phyloP scores from a whole-genome alignment of 2,888 invertebrate genomes.

The Pristionchus maxplancki region DNA sequence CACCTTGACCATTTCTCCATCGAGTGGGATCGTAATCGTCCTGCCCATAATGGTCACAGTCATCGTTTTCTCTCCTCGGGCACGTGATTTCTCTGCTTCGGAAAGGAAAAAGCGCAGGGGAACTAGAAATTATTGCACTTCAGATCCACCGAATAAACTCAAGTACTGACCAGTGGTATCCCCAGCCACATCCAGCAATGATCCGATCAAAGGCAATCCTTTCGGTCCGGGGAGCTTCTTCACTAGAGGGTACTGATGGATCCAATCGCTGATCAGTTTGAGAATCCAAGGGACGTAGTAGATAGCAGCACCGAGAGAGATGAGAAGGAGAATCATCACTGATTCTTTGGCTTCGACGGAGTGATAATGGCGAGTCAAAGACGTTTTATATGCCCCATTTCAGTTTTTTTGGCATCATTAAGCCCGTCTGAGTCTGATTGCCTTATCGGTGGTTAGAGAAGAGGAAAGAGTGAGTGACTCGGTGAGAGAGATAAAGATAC shows the following conservation, averaged over 20 bases:
- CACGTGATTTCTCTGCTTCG: constrained; percentile 7
- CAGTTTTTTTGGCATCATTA: too few species aligned
- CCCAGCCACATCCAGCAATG: not conserved
- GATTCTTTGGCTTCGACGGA: not conserved
- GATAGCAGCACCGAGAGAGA: not conserved
- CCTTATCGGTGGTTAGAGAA: too few species aligned
- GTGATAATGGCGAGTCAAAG: too few species aligned
- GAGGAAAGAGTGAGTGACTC: too few species aligned
- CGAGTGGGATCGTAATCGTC: not conserved
- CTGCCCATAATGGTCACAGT: constrained; percentile 22
- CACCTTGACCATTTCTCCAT: constrained; percentile 43
- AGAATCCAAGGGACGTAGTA: not conserved
- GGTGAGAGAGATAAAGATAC: too few species aligned
- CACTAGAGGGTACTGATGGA: not conserved
- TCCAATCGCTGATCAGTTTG: not conserved
- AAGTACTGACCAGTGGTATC: constrained; percentile 1
- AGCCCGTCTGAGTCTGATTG: too few species aligned
- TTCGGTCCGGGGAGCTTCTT: constrained; percentile 15
- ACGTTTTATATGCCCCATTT: too few species aligned
- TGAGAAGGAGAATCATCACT: not conserved
- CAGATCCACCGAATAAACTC: too few species aligned
- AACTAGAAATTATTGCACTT: not conserved
- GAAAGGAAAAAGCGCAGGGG: not conserved
- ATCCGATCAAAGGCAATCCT: constrained; percentile 11
- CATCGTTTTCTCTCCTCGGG: not conserved